Base-by-base conservation (phyloP, 2,888 invertebrate genomes). In the Flexamia atlantica region DNA sequence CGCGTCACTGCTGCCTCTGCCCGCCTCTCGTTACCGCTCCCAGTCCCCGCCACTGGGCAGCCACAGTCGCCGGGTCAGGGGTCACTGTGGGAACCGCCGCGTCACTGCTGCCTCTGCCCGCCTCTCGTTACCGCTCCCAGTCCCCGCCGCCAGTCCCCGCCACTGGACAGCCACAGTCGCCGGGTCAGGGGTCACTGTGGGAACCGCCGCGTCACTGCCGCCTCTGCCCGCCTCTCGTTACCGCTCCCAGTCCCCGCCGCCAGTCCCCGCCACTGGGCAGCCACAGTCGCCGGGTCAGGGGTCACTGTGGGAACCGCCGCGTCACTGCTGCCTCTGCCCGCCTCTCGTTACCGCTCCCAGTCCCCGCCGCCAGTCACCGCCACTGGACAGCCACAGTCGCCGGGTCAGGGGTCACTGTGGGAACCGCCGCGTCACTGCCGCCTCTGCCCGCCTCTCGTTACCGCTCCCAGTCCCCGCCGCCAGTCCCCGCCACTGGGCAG, bases 21-120 rank as follows among this genome's bases (percentile, higher is more conserved):
- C 36, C 36, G 36, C 36, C 36, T 36, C 36, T 36, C 36, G 36
- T 36, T n/a, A n/a, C n/a, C n/a, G n/a, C n/a, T n/a, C n/a, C n/a
- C n/a, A n/a, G n/a, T n/a, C n/a, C n/a, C n/a, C 30, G 64, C 30
- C 64, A 30, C 64, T 64, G 64, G 64, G 64, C 28, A 30, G 28
- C 30, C 28, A 64, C 30, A 64, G 64, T 30, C 3, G 28, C 25
- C 9, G 14, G 28, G 64, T 28, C 64, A 64, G 30, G 28, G 64
- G 64, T 64, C 28, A 10, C 46, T 20, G 28, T 64, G 64, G 64
- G 64, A 64, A 64, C 64, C 64, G 64, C 64, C 12, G 3, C 12
- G 46, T 46, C 46, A 46, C 46, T 17, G 3, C 7, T 3, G n/a
- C 46, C 46, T 46, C 46, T 46, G 46, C 36, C 36, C 36, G 36